Conservation (phyloP, 2,113 vertebrate species). For the Furnarius figulus region DNA sequence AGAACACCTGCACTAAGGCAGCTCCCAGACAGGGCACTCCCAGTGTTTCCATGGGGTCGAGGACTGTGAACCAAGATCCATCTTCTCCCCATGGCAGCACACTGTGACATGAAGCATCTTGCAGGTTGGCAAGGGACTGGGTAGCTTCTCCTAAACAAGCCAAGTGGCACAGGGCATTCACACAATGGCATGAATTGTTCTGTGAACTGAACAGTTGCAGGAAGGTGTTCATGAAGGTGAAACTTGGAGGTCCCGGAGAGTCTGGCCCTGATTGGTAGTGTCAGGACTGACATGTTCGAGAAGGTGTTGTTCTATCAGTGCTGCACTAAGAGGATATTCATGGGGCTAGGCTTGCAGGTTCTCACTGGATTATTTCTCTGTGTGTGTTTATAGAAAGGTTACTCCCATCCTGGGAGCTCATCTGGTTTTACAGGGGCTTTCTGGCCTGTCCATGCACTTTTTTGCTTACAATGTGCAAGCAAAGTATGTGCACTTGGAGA, state of each 20-base stretch:
- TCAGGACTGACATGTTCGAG: neutral
- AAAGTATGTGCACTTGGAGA: neutral
- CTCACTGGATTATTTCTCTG: neutral
- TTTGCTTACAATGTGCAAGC: neutral
- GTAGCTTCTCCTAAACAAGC: neutral
- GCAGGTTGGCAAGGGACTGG: neutral
- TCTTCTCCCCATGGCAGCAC: neutral
- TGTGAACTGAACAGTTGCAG: neutral
- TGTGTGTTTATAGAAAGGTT: neutral
- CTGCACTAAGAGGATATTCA: neutral
- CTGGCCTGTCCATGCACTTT: neutral
- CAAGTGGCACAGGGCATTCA: neutral
- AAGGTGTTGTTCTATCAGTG: neutral
- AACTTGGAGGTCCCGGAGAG: neutral
- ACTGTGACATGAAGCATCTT: neutral
- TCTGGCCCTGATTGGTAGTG: neutral
- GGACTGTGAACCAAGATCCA: neutral
- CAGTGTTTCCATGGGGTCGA: neutral
- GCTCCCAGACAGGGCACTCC: neutral
- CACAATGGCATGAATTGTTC: neutral
- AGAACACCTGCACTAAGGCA: rapidly evolving
- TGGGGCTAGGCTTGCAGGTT: neutral
- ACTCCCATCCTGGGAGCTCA: neutral
- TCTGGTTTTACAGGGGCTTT: neutral
- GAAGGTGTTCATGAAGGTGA: neutral